Evolutionary conservation across 2,797 vertebrate genomes (phyloP).

Genomic region (Parauchenoglanis ngamensis): DNA sequence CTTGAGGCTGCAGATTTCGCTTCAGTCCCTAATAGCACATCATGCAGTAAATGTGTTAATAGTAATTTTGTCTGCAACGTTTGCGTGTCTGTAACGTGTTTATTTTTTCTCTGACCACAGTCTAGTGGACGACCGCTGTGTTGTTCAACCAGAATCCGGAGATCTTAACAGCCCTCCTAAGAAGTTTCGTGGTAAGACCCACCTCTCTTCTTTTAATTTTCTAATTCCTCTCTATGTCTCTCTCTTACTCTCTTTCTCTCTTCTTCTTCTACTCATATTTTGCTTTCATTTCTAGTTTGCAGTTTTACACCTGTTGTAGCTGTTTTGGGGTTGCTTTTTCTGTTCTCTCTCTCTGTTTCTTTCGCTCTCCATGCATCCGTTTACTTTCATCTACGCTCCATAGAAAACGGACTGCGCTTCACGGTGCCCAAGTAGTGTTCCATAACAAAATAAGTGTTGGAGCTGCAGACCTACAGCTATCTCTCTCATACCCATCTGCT

Average conservation of each 20-base stretch:
- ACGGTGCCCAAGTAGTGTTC: not conserved
- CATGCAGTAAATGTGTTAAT: not conserved
- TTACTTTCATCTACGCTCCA: not conserved
- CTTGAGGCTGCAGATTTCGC: not conserved
- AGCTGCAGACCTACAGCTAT: slow-evolving; percentile 10
- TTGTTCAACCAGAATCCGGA: slow-evolving; percentile 95
- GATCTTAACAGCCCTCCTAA: slow-evolving; percentile 98
- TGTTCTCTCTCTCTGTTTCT: not conserved
- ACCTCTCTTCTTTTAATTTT: not conserved
- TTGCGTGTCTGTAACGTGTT: not conserved
- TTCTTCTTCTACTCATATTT: not conserved
- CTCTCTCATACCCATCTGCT: not conserved
- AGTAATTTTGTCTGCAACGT: not conserved
- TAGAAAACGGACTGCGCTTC: not conserved
- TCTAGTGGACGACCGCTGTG: slow-evolving; percentile 96
- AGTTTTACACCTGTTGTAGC: not conserved
- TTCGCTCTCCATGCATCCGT: not conserved
- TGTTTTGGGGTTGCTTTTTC: not conserved
- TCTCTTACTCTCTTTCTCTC: not conserved
- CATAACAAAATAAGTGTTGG: slow-evolving; percentile 4
- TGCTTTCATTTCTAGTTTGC: not conserved
- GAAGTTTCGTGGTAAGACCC: slow-evolving; percentile 94
- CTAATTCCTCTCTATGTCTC: not conserved
- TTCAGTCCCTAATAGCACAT: too few relatives aligned
- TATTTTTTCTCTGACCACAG: slow-evolving; percentile 71